Evolutionary conservation across 2,113 vertebrate species (phyloP).

Genomic region (Salvelinus alpinus): DNA sequence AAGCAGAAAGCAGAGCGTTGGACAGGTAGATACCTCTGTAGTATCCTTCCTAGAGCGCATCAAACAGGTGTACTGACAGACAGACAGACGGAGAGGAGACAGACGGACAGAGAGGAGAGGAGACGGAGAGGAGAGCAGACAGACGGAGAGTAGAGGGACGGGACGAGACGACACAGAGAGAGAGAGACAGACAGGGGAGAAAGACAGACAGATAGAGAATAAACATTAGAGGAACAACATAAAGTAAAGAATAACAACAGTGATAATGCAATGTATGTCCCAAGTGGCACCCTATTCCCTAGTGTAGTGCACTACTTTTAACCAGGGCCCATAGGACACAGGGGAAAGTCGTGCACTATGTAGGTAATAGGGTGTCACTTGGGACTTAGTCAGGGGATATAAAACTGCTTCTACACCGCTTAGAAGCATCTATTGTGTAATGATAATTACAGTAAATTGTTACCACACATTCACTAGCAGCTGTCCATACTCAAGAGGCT

Average conservation of each 20-base stretch:
- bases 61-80: constrained; percentile 89
- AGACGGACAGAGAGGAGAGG: too few species aligned
- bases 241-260: not conserved
- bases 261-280: not conserved
- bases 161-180: not conserved
- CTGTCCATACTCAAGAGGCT: too few species aligned
- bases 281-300: too few species aligned
- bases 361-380: too few species aligned
- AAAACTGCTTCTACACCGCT: not conserved
- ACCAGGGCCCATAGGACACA: not conserved
- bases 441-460: not conserved
- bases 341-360: too few species aligned
- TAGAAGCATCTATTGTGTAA: not conserved
- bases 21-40: constrained; percentile 86
- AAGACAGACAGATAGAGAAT: not conserved
- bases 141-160: not conserved
- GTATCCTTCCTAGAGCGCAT: constrained; percentile 95
- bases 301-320: too few species aligned
- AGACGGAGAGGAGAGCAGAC: too few species aligned
- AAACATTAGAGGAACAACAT: not conserved
- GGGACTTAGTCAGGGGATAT: not conserved
- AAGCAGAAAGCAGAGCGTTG: constrained; percentile 8
- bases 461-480: too few species aligned
- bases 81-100: constrained; percentile 1
- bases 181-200: too few species aligned